These are phyloP conservation scores for Trididemnum clinides DNA, from an alignment of 23 tunicate genomes.

Conservation along the genomic window DNA sequence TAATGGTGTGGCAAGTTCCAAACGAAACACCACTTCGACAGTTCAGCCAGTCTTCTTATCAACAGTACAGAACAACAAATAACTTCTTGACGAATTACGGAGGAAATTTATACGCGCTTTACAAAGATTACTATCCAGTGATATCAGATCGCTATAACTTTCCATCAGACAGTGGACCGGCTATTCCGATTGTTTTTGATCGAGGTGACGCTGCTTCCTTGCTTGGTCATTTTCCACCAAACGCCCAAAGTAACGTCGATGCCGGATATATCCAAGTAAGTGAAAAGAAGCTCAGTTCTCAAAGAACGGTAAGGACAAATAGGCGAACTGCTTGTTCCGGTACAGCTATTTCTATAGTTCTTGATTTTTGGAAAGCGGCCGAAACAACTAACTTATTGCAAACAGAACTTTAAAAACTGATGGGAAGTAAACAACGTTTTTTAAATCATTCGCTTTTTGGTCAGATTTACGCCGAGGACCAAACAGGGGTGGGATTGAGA, in stretches of 20 bases:
- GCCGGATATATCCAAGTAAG: slow-evolving; percentile 60
- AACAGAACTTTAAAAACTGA: too few species aligned
- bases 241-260: not conserved
- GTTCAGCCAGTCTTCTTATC: slow-evolving; percentile 30
- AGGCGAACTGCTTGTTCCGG: too few species aligned
- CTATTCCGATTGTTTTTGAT: slow-evolving; percentile 43
- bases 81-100: slow-evolving; percentile 34
- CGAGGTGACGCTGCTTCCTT: slow-evolving; percentile 27
- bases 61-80: slow-evolving; percentile 39
- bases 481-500: too few species aligned
- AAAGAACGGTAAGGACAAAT: not conserved
- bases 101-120: slow-evolving; percentile 45
- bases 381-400: too few species aligned
- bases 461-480: not conserved
- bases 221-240: slow-evolving; percentile 27
- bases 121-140: slow-evolving; percentile 42
- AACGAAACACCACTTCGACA: slow-evolving; percentile 55
- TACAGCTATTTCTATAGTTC: too few species aligned
- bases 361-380: too few species aligned
- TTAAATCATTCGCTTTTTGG: too few species aligned
- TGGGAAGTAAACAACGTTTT: too few species aligned
- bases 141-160: slow-evolving; percentile 7
- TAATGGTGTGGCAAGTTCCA: slow-evolving; percentile 95
- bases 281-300: not conserved
- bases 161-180: slow-evolving; percentile 49